These are phyloP conservation scores for Catagonus wagneri DNA, from an alignment of 2,113 vertebrate genomes.

Conservation along the genomic window DNA sequence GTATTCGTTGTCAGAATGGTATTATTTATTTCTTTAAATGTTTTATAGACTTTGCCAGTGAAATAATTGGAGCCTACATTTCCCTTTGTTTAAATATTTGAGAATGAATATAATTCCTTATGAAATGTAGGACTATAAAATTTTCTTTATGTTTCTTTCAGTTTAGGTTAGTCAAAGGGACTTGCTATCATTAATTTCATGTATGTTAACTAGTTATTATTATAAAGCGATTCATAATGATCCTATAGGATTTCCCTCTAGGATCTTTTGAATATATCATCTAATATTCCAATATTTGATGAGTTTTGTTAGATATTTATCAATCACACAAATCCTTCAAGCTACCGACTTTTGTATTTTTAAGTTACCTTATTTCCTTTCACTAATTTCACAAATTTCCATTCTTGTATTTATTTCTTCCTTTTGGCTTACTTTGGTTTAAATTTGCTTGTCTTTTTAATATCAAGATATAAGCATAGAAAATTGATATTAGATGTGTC, in stretches of 20 bases:
- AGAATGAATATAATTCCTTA: neutral
- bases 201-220: neutral
- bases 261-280: neutral
- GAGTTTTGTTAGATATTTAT: neutral
- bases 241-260: neutral
- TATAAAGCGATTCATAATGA: neutral
- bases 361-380: neutral
- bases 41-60: neutral
- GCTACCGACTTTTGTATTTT: neutral
- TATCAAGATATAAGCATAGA: neutral
- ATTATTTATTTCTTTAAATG: neutral
- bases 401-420: neutral
- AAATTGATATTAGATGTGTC: neutral
- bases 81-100: neutral
- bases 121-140: neutral
- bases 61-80: neutral
- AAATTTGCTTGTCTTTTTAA: neutral
- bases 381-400: neutral
- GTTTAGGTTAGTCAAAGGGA: neutral
- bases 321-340: neutral
- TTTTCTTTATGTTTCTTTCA: neutral
- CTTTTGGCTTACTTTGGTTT: neutral
- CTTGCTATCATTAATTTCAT: neutral
- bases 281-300: neutral
- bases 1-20: neutral